Percentiles rank a stretch among this genome's conserved stretches.
These are phyloP conservation scores for Tenthredo notha DNA, from an alignment of 2,888 invertebrate genomes.

Conservation along the genomic window DNA sequence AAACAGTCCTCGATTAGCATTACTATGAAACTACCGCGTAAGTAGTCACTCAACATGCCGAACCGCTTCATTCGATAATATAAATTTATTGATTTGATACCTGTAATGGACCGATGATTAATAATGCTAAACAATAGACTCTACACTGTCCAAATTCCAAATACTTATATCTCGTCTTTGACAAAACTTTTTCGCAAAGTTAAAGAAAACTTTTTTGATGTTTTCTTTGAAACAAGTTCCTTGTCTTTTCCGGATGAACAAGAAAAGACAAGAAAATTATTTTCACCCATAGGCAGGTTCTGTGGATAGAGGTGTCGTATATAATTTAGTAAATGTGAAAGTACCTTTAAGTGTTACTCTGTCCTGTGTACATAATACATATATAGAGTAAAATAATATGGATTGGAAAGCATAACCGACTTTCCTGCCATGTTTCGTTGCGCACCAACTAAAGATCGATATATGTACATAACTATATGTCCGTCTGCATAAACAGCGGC, in stretches of 20 bases:
- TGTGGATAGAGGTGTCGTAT: neutral
- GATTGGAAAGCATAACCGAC: constrained; percentile 4
- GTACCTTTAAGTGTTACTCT: neutral
- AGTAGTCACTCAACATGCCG: neutral
- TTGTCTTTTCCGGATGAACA: neutral
- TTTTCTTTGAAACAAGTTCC: neutral
- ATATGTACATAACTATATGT: neutral
- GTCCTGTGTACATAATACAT: neutral
- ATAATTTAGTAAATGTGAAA: neutral
- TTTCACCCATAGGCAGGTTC: neutral
- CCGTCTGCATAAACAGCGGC: neutral
- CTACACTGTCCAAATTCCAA: neutral
- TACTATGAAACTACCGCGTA: neutral
- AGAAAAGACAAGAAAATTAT: neutral
- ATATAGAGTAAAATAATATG: neutral
- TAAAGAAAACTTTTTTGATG: neutral
- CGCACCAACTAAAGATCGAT: constrained; percentile 25
- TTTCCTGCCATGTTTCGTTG: neutral
- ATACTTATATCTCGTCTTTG: neutral
- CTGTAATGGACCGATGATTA: neutral
- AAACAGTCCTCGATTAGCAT: neutral
- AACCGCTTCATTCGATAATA: neutral
- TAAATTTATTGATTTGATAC: neutral
- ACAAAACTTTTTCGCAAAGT: neutral
- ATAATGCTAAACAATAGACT: neutral